phyloP scores from a whole-genome alignment of 2,113 vertebrate species.

The Tinamus guttatus region DNA sequence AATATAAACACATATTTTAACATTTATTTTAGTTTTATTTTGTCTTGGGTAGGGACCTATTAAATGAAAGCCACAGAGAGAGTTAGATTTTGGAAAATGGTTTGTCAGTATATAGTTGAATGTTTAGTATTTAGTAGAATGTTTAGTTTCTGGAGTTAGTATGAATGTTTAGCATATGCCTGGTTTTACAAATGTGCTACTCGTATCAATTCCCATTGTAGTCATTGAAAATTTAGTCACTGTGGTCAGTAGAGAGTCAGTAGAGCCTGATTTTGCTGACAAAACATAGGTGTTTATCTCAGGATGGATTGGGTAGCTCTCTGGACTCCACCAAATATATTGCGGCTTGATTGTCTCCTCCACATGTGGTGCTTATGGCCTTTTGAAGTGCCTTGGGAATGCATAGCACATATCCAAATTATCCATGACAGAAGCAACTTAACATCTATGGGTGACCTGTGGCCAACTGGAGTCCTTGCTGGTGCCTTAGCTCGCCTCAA shows the following conservation, averaged over 20 bases:
- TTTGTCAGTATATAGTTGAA: background rate
- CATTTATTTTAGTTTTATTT: background rate
- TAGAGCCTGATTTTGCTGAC: background rate
- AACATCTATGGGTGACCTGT: background rate
- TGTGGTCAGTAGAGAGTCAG: background rate
- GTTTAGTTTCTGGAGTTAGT: too few relatives aligned
- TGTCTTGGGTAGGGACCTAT: fast-evolving
- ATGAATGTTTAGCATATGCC: background rate
- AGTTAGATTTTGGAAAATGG: background rate
- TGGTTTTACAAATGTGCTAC: background rate
- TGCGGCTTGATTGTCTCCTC: background rate
- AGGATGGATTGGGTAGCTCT: background rate
- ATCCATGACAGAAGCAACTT: fast-evolving
- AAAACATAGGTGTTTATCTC: background rate
- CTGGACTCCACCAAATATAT: background rate
- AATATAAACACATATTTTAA: background rate
- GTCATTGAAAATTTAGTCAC: background rate
- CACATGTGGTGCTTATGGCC: fast-evolving
- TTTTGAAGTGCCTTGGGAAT: fast-evolving
- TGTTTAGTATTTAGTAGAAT: background rate
- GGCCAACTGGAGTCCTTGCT: background rate
- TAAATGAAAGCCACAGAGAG: background rate
- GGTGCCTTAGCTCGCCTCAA: background rate
- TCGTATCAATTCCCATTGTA: background rate
- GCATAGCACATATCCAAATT: too few relatives aligned